phyloP scores from a whole-genome alignment of 2,888 invertebrate species.

The Alloplasta piceator region DNA sequence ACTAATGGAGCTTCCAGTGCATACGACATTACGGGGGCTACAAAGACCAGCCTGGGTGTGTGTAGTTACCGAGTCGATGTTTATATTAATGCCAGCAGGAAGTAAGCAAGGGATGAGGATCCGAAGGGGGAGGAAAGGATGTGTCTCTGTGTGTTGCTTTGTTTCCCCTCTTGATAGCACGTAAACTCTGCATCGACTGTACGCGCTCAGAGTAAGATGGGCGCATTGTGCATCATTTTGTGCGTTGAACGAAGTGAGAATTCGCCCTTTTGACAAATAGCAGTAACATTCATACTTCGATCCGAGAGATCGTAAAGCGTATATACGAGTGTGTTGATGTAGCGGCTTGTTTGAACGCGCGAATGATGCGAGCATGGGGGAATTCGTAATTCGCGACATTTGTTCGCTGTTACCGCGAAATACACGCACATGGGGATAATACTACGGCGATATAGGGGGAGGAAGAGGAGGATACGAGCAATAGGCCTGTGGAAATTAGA shows the following conservation, averaged over 20 bases:
- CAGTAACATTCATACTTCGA: constrained; percentile 7
- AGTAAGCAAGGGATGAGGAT: constrained; percentile 55
- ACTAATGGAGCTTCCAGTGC: constrained; percentile 65
- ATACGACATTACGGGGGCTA: constrained; percentile 38
- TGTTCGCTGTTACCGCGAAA: constrained; percentile 74
- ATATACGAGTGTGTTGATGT: constrained; percentile 13
- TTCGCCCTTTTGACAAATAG: constrained; percentile 1
- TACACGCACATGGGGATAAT: constrained; percentile 39
- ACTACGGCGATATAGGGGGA: background rate
- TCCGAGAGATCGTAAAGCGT: constrained; percentile 29
- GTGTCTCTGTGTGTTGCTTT: constrained; percentile 22
- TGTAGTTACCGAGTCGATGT: constrained; percentile 70
- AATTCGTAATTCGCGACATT: constrained; percentile 79
- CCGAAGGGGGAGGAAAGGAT: constrained; percentile 48
- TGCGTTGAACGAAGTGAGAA: background rate
- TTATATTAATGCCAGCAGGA: constrained; percentile 69
- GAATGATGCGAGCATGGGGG: constrained; percentile 62
- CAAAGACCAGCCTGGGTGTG: constrained; percentile 38
- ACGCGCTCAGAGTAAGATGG: constrained; percentile 15
- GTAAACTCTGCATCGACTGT: constrained; percentile 15
- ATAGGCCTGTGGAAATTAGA: constrained; percentile 72
- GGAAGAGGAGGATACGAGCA: constrained; percentile 17
- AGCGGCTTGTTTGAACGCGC: constrained; percentile 61
- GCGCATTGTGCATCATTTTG: background rate
- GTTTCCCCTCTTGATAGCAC: constrained; percentile 31